A percentile compares a stretch with the other conserved stretches of the same genome.
Conservation (phyloP, 1,140 invertebrate species). For the Hycleus phaleratus region DNA sequence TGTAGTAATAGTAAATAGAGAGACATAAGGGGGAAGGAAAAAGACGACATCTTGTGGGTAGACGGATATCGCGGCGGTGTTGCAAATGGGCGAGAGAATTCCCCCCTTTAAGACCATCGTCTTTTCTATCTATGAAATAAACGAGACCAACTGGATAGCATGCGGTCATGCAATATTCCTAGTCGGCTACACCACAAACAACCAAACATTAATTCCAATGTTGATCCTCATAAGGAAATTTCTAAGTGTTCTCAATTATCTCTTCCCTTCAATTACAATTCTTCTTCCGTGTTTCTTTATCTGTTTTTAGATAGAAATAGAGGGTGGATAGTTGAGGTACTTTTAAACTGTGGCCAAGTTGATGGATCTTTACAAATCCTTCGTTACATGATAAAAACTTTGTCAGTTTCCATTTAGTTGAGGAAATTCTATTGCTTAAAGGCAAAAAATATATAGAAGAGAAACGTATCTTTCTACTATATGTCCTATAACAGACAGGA, state of each 20-base stretch:
- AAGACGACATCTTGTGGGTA: constrained; percentile 30
- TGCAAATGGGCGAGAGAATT: constrained; percentile 19
- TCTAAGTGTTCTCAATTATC: no score
- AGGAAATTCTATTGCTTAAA: no score
- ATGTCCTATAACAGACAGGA: constrained; percentile 1
- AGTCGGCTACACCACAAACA: not conserved
- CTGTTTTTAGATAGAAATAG: no score
- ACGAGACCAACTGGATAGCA: constrained; percentile 6
- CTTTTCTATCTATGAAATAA: constrained; percentile 2
- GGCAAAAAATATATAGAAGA: no score
- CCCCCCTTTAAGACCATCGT: constrained; percentile 18
- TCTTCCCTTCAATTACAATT: no score
- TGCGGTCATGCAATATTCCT: constrained; percentile 15
- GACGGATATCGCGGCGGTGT: constrained; percentile 26
- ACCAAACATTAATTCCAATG: no score
- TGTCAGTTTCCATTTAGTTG: constrained; percentile 5
- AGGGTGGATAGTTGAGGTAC: no score
- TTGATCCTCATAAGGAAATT: no score
- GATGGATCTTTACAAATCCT: no score
- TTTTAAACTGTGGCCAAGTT: no score
- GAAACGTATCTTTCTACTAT: no score
- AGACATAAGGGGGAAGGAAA: constrained; percentile 21
- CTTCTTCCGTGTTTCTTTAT: no score
- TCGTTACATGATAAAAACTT: constrained; percentile 3
- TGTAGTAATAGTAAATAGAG: constrained; percentile 2